These are phyloP conservation scores for Megamerina dolium DNA, from an alignment of 2,888 invertebrate species.

Conservation along the genomic window DNA sequence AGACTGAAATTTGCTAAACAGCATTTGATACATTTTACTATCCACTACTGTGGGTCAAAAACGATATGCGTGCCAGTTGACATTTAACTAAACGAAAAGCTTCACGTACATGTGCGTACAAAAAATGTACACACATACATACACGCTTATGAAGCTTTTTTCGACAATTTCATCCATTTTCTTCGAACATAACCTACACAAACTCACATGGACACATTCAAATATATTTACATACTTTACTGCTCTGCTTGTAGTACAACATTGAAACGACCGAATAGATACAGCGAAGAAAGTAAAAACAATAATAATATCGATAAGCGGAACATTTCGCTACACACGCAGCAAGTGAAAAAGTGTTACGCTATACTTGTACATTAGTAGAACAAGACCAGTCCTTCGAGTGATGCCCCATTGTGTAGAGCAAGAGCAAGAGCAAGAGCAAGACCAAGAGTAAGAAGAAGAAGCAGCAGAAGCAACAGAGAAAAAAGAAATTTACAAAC, in stretches of 20 bases:
- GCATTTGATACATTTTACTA: no score
- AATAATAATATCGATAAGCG: conserved; percentile 13
- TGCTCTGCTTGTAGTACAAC: conserved; percentile 21
- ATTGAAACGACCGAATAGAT: conserved; percentile 10
- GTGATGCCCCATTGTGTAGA: conserved; percentile 43
- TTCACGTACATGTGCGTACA: background rate
- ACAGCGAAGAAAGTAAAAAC: conserved; percentile 7
- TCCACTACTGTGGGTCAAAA: conserved; percentile 19
- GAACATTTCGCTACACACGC: conserved; percentile 33
- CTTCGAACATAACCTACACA: conserved; percentile 1
- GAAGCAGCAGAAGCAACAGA: background rate
- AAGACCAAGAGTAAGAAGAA: background rate
- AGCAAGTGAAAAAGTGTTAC: no score
- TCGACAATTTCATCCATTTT: no score
- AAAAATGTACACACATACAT: no score
- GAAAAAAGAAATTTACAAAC: background rate
- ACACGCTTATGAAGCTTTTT: no score
- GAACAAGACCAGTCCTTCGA: conserved; percentile 47
- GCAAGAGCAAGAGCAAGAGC: conserved; percentile 1
- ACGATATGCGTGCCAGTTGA: conserved; percentile 19
- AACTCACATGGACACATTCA: background rate
- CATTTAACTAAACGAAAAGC: conserved; percentile 22
- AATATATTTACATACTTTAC: background rate
- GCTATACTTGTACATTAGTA: conserved; percentile 34
- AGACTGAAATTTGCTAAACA: no score